Percentiles rank a stretch among this genome's conserved stretches.
Conservation (phyloP, 2,797 vertebrate genomes). For the Trematomus bernacchii region DNA sequence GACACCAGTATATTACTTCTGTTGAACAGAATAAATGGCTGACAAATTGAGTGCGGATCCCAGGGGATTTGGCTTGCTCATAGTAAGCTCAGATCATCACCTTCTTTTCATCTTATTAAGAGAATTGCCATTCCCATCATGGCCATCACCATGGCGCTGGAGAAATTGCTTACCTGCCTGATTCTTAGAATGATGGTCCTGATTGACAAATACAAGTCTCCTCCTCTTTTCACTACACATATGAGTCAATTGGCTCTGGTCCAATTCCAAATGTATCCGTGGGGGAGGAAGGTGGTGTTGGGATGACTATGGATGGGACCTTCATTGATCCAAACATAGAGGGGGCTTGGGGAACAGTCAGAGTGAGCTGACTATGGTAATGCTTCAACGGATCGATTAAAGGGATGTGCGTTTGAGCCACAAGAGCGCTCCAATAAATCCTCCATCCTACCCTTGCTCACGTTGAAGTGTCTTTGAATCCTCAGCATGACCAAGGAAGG, state of each 20-base stretch:
- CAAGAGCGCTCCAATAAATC: conserved; percentile 71
- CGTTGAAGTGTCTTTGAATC: conserved; percentile 52
- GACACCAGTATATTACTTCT: conserved; percentile 61
- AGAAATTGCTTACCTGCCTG: conserved; percentile 34
- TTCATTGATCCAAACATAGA: conserved; percentile 73
- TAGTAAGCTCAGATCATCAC: conserved; percentile 60
- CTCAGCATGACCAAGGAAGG: conserved; percentile 36
- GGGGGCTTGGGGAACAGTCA: conserved; percentile 32
- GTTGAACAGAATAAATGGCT: conserved; percentile 70
- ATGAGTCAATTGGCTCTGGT: conserved; percentile 59
- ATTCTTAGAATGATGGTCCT: conserved; percentile 34
- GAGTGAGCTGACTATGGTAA: conserved; percentile 74
- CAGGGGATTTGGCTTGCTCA: conserved; percentile 52
- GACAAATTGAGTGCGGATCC: conserved; percentile 54
- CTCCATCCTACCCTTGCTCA: conserved; percentile 50
- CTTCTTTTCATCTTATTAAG: conserved; percentile 49
- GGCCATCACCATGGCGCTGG: conserved; percentile 13
- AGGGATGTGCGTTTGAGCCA: conserved; percentile 71
- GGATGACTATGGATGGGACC: conserved; percentile 52
- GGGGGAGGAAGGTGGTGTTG: background rate
- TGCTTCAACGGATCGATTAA: conserved; percentile 75
- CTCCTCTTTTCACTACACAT: conserved; percentile 19
- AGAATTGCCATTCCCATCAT: conserved; percentile 55
- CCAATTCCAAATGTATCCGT: conserved; percentile 51
- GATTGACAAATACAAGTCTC: conserved; percentile 47